phyloP scores from a whole-genome alignment of 2,113 vertebrate genomes.

The Laticauda laticaudata region DNA sequence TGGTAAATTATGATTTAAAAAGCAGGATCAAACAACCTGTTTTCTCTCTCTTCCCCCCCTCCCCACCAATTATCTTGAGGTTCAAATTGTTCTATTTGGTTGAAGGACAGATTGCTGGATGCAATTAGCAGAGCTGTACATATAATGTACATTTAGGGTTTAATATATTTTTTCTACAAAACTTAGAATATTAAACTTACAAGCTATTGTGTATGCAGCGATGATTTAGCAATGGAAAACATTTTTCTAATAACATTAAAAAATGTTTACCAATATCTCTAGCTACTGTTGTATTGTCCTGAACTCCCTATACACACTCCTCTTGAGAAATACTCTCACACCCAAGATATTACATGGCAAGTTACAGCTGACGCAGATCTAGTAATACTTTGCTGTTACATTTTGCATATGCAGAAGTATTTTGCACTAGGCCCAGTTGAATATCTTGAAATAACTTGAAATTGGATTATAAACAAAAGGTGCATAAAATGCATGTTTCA shows the following conservation, averaged over 20 bases:
- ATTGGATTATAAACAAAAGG: neutral
- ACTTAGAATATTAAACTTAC: neutral
- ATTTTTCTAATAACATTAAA: neutral
- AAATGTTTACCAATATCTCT: neutral
- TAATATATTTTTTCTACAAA: neutral
- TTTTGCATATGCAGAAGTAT: neutral
- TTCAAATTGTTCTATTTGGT: neutral
- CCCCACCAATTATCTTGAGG: neutral
- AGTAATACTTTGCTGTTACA: neutral
- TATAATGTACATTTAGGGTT: neutral
- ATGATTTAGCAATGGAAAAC: neutral
- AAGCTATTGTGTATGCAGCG: neutral
- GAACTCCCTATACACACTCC: neutral
- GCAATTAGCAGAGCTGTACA: neutral
- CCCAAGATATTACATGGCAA: neutral
- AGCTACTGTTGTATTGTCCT: neutral
- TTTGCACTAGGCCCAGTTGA: neutral
- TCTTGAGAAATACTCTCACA: neutral
- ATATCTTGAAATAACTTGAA: neutral
- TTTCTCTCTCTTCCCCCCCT: neutral
- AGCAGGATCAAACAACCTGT: neutral
- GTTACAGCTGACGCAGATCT: neutral
- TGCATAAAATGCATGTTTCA: neutral
- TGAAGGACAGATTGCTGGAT: neutral
- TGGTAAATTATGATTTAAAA: neutral